Base-by-base conservation (phyloP, 2,888 invertebrate species). In the Cantharis nigra region DNA sequence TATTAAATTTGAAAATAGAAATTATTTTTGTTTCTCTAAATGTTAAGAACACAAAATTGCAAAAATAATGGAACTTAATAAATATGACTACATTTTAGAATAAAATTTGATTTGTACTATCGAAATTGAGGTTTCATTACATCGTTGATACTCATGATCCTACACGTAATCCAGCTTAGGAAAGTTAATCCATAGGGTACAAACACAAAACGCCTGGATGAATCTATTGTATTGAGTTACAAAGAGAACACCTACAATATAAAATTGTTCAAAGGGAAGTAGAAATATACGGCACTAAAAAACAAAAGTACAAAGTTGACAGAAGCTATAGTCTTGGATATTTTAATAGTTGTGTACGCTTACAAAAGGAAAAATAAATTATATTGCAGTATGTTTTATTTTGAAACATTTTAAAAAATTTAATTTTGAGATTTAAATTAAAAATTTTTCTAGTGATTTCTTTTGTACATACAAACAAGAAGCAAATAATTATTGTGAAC, bases 181-280 rank as follows among this genome's bases (percentile, higher is more conserved):
- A 76, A 78, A 76, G 78, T 78, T 78, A 76, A 78, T 78, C 76
- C 76, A 76, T 76, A 78, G 78, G 78, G 74, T 76, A 76, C 76
- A 76, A 78, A 78, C 78, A 76, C 74, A 76, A 78, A 78, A 76
- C 76, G 76, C 74, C 74, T 74, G 74, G 78, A 76, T 74, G 78
- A 76, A 76, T 78, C 78, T 78, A 78, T 78, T 78, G 76, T 78
- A 76, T 65, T 74, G 70, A 63, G 64, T 64, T 76, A 71, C 76
- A 78, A 71, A 78, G 78, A 76, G 74, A 78, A 76, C 75, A 78
- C 78, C 78, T 78, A 76, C 76, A 75, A 71, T 74, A 78, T 75
- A 72, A 80, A 81, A 81, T 78, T 81, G 79, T 78, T 80, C 81
- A 80, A 80, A 81, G 79, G 81, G 75, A 79, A 73, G 78, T 78